Conservation (phyloP, 2,888 invertebrate species). For the Heteropelma amictum region DNA sequence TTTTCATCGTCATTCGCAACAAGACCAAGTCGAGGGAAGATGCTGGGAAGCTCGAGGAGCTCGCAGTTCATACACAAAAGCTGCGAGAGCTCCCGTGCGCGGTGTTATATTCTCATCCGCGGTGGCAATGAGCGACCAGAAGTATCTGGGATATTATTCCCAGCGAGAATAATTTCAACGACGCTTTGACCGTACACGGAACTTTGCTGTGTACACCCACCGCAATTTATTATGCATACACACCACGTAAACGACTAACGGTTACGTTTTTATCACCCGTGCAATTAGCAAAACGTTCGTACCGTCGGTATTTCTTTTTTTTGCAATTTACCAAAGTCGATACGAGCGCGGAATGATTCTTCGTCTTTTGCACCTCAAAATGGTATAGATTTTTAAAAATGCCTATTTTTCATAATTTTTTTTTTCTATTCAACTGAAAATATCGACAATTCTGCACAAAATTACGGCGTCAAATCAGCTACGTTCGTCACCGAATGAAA, state of each 20-base stretch:
- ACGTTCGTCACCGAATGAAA: no score
- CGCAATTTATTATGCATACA: neutral
- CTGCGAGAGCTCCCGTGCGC: constrained; percentile 51
- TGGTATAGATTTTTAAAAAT: no score
- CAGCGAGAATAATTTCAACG: constrained; percentile 36
- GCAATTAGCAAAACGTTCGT: no score
- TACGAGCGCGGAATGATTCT: no score
- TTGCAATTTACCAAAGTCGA: no score
- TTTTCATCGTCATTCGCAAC: constrained; percentile 29
- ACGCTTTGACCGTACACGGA: neutral
- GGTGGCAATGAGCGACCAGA: constrained; percentile 34
- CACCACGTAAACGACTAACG: neutral
- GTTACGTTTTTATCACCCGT: neutral
- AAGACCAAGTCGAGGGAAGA: constrained; percentile 8
- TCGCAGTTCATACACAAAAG: constrained; percentile 5
- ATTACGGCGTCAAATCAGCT: no score
- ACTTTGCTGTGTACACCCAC: neutral
- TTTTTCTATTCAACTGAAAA: no score
- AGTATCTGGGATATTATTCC: constrained; percentile 58
- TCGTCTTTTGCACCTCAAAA: no score
- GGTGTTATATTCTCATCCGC: constrained; percentile 32
- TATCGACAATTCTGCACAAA: no score
- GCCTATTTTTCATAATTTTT: no score
- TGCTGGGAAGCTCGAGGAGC: constrained; percentile 16
- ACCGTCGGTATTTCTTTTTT: no score